These are phyloP conservation scores for Blomia tropicalis DNA, from an alignment of 2,888 invertebrate genomes.

Conservation along the genomic window DNA sequence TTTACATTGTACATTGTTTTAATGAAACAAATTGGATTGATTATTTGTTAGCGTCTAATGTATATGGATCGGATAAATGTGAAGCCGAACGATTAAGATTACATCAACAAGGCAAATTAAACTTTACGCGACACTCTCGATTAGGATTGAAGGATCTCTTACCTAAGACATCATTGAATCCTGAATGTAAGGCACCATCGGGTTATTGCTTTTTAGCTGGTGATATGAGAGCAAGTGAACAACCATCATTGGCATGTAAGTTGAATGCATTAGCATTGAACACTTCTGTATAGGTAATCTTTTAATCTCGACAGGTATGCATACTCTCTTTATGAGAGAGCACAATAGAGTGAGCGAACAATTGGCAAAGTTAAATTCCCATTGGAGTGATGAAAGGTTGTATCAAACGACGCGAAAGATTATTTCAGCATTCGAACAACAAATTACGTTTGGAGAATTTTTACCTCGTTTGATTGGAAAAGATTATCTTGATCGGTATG, in stretches of 20 bases:
- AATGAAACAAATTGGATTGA: neutral
- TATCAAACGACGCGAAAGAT: slow-evolving; percentile 35
- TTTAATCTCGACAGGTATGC: slow-evolving; percentile 45
- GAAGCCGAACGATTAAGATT: slow-evolving; percentile 58
- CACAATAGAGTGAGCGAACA: slow-evolving; percentile 72
- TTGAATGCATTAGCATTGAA: neutral
- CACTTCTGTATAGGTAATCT: neutral
- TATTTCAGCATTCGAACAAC: slow-evolving; percentile 29
- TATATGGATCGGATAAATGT: slow-evolving; percentile 79
- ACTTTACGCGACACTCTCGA: slow-evolving; percentile 57
- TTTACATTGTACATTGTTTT: neutral
- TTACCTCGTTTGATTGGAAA: slow-evolving; percentile 75
- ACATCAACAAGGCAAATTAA: slow-evolving; percentile 56
- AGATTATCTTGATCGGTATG: slow-evolving; percentile 73
- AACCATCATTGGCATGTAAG: slow-evolving; percentile 56
- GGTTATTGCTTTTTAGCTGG: slow-evolving; percentile 75
- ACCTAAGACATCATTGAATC: slow-evolving; percentile 55
- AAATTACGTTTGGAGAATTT: slow-evolving; percentile 40
- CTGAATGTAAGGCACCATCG: slow-evolving; percentile 67
- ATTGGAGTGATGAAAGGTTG: slow-evolving; percentile 36
- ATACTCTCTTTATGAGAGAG: slow-evolving; percentile 71
- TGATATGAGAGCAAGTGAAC: slow-evolving; percentile 79
- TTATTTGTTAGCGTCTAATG: slow-evolving; percentile 43
- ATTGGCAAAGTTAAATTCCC: slow-evolving; percentile 38
- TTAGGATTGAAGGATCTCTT: slow-evolving; percentile 55